These are phyloP conservation scores for Echinops telfairi DNA, from an alignment of 2,113 vertebrate species.

Conservation along the genomic window DNA sequence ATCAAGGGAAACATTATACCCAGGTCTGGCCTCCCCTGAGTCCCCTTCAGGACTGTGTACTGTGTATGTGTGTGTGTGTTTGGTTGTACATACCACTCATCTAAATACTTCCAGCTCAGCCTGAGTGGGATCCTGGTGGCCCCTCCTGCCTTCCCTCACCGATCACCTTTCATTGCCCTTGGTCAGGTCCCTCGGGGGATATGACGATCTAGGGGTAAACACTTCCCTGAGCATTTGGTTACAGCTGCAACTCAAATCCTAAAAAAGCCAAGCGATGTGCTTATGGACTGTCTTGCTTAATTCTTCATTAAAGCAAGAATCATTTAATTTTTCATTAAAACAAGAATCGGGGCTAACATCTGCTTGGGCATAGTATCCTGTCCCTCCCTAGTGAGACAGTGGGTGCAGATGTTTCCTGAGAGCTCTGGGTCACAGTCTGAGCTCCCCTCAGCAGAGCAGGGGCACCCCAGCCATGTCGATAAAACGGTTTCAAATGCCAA, in stretches of 20 bases:
- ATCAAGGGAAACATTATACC: too few species aligned
- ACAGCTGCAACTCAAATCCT: slow-evolving; percentile 79
- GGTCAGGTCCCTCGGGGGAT: neutral
- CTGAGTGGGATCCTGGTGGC: fast-evolving
- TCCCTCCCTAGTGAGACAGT: slow-evolving; percentile 74
- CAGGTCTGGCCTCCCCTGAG: too few species aligned
- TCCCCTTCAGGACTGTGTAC: too few species aligned
- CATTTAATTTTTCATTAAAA: slow-evolving; percentile 88
- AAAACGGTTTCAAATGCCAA: neutral
- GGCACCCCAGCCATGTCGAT: neutral
- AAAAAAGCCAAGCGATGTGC: slow-evolving; percentile 80
- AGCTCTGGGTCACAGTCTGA: slow-evolving; percentile 70
- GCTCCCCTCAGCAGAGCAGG: neutral
- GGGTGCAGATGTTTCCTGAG: slow-evolving; percentile 13
- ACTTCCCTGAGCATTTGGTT: slow-evolving; percentile 65
- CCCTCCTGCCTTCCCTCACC: fast-evolving
- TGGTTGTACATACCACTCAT: too few species aligned
- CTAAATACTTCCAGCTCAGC: neutral
- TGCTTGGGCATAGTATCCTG: slow-evolving; percentile 77
- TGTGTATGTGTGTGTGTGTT: too few species aligned
- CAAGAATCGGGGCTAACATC: slow-evolving; percentile 78
- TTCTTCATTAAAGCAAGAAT: slow-evolving; percentile 87
- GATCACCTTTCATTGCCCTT: neutral
- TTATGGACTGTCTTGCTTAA: slow-evolving; percentile 84
- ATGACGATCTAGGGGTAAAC: slow-evolving; percentile 77